Conservation (phyloP, 2,797 vertebrate species). For the Pipistrellus nathusii region DNA sequence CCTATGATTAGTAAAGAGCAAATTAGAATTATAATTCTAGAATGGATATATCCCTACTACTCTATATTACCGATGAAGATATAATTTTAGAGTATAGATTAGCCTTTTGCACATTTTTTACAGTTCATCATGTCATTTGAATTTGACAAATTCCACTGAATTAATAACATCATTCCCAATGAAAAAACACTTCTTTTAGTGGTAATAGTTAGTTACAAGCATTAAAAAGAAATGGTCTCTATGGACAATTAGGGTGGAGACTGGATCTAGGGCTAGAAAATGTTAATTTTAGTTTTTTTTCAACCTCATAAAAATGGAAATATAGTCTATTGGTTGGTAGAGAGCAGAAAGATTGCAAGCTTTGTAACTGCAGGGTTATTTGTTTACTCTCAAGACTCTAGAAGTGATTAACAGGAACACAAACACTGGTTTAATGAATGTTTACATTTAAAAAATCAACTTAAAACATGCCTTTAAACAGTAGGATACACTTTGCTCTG, state of each 20-base stretch:
- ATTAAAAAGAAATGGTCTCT: conserved; percentile 42
- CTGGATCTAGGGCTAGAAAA: conserved; percentile 20
- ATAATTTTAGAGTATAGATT: conserved; percentile 34
- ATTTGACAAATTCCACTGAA: conserved; percentile 30
- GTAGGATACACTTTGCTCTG: conserved; percentile 50
- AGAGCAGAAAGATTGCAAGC: not conserved
- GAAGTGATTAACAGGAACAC: not conserved
- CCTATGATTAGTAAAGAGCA: conserved; percentile 23
- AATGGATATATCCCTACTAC: conserved; percentile 31
- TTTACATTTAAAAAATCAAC: not conserved
- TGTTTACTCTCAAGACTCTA: conserved; percentile 36
- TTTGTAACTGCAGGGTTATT: not conserved
- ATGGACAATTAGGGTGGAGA: not conserved
- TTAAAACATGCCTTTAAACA: conserved; percentile 47
- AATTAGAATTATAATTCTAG: conserved; percentile 58
- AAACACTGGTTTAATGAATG: conserved; percentile 13
- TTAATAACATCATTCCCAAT: conserved; percentile 12
- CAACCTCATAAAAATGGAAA: conserved; percentile 12
- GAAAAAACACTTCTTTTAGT: conserved; percentile 38
- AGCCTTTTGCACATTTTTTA: conserved; percentile 40
- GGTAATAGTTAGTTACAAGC: not conserved
- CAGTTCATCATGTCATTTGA: conserved; percentile 43
- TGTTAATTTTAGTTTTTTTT: conserved; percentile 37
- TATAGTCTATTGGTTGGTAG: not conserved
- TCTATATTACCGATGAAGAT: conserved; percentile 25